Evolutionary conservation across 2,797 vertebrate species (phyloP).

Genomic region (Lithobates sylvaticus): DNA sequence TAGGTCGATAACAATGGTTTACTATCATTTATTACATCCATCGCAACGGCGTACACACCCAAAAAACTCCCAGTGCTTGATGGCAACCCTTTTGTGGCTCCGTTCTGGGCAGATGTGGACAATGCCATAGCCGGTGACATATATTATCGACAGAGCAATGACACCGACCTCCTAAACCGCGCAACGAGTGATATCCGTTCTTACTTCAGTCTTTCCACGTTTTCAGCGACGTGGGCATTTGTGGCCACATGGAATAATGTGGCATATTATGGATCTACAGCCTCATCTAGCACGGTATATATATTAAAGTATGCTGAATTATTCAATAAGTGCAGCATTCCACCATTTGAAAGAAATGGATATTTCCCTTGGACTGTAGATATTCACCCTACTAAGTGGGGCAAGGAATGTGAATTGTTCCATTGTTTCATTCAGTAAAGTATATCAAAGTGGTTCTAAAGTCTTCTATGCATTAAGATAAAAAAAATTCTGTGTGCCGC

Average conservation of each 20-base stretch:
- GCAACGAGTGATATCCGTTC: slow-evolving; percentile 25
- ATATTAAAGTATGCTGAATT: too few species aligned
- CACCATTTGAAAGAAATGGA: too few species aligned
- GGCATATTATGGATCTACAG: background rate
- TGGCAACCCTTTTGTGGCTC: slow-evolving; percentile 35
- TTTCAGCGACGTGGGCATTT: slow-evolving; percentile 18
- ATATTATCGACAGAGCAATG: slow-evolving; percentile 27
- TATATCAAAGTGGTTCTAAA: too few species aligned
- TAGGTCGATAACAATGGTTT: slow-evolving; percentile 56
- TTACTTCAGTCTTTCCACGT: slow-evolving; percentile 13
- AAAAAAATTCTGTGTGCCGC: too few species aligned
- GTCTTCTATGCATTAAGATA: too few species aligned
- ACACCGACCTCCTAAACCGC: background rate
- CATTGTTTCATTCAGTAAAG: too few species aligned
- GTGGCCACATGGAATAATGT: slow-evolving; percentile 29
- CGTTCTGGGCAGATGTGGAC: slow-evolving; percentile 54
- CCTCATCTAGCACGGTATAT: slow-evolving; percentile 5
- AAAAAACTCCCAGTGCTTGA: slow-evolving; percentile 3
- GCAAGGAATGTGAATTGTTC: too few species aligned
- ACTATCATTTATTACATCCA: background rate
- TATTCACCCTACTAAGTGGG: too few species aligned
- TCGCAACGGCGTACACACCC: background rate
- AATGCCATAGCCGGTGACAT: background rate
- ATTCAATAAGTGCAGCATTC: too few species aligned
- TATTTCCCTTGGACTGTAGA: too few species aligned